A percentile compares a stretch with the other conserved stretches of the same genome.
Evolutionary conservation across 2,888 invertebrate genomes (phyloP).

Genomic region (Diaperis boleti): DNA sequence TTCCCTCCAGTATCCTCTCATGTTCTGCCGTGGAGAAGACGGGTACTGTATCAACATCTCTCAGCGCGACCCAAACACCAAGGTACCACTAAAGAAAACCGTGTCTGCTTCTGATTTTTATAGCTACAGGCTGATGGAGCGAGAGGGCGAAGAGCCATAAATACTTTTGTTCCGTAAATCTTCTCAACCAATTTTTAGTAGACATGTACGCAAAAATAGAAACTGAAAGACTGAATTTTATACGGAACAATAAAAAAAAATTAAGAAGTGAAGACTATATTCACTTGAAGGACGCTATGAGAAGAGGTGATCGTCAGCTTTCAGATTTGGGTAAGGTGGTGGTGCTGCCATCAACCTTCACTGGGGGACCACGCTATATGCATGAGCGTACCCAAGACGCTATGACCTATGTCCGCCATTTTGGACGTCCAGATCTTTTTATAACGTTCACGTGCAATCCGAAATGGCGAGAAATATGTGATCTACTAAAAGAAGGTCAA

Average conservation of each 20-base stretch:
- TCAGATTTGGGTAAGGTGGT: conserved; percentile 14
- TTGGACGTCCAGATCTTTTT: conserved; percentile 43
- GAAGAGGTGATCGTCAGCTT: not conserved
- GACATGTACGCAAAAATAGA: no score
- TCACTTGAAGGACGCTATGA: not conserved
- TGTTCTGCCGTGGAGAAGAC: conserved; percentile 42
- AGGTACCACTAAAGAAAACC: no score
- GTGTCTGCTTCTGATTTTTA: not conserved
- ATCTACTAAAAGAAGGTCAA: conserved; percentile 19
- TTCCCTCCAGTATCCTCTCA: conserved; percentile 42
- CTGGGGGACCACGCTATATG: conserved; percentile 1
- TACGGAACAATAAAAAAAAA: not conserved
- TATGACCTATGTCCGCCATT: conserved; percentile 37
- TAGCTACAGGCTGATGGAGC: not conserved
- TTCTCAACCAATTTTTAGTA: no score
- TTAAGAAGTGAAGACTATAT: not conserved
- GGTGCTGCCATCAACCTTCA: conserved; percentile 17
- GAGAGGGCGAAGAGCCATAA: not conserved
- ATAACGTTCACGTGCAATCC: conserved; percentile 47
- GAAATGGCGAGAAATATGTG: conserved; percentile 40
- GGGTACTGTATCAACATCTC: conserved; percentile 24
- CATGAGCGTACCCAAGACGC: conserved; percentile 39
- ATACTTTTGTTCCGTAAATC: no score
- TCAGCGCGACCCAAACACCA: no score
- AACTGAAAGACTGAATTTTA: not conserved